Evolutionary conservation across 2,888 invertebrate genomes (phyloP).

Genomic region (Dasypolia templi): DNA sequence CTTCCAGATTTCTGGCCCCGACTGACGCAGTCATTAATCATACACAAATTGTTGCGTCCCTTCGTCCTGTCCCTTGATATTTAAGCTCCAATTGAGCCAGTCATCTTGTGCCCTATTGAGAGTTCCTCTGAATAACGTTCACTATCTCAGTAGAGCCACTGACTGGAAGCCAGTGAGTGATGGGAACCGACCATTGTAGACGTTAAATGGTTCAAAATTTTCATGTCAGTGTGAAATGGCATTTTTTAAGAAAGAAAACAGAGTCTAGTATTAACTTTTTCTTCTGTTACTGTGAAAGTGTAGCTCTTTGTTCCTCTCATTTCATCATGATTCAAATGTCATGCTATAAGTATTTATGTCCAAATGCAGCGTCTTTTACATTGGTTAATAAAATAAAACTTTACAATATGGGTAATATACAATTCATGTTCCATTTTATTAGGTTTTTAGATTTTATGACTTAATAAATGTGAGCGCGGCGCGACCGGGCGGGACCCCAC

Average conservation of each 20-base stretch:
- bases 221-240: constrained; percentile 50
- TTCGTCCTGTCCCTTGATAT: constrained; percentile 71
- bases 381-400: constrained; percentile 41
- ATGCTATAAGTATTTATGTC: constrained; percentile 20
- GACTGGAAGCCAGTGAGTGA: constrained; percentile 69
- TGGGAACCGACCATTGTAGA: constrained; percentile 61
- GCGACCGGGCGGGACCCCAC: constrained; percentile 62
- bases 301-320: neutral
- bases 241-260: constrained; percentile 9
- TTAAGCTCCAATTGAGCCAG: constrained; percentile 83
- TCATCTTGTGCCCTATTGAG: constrained; percentile 78
- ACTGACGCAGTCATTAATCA: constrained; percentile 64
- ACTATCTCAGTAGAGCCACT: constrained; percentile 62
- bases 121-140: constrained; percentile 72
- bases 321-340: neutral
- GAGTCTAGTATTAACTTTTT: neutral
- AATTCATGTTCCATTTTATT: constrained; percentile 56
- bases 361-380: constrained; percentile 17
- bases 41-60: constrained; percentile 71
- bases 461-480: constrained; percentile 53
- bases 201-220: constrained; percentile 41
- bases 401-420: constrained; percentile 35
- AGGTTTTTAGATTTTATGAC: constrained; percentile 59
- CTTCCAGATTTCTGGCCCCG: constrained; percentile 59
- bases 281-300: neutral